Percentiles rank a stretch among this genome's conserved stretches.
Conservation (phyloP, 1,140 invertebrate genomes). For the Gyrodactylus salaris region DNA sequence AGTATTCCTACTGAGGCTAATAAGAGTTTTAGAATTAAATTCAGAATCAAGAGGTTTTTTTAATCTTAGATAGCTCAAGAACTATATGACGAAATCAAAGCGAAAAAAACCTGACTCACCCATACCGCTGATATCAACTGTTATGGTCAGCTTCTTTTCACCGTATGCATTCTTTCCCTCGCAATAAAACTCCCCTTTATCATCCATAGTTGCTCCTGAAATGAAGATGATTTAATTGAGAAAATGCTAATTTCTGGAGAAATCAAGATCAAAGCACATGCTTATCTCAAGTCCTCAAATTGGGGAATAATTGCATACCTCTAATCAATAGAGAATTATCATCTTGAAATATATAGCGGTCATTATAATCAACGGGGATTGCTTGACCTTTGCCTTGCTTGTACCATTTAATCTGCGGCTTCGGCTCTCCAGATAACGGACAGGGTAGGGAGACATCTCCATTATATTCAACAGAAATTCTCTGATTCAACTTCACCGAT, state of each 20-base stretch:
- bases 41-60: no score
- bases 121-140: background rate
- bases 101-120: background rate
- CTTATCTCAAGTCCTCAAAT: no score
- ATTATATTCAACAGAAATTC: background rate
- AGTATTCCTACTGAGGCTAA: no score
- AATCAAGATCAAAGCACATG: background rate
- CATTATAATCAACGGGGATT: background rate
- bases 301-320: background rate
- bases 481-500: background rate
- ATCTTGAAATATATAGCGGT: background rate
- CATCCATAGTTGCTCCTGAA: background rate
- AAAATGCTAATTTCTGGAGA: background rate
- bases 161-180: background rate
- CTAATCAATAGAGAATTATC: background rate
- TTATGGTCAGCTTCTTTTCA: background rate
- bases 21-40: no score
- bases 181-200: background rate
- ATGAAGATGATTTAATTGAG: background rate
- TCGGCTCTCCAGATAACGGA: constrained; percentile 15
- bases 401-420: constrained; percentile 15
- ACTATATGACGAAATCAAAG: background rate
- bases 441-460: constrained; percentile 16
- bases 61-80: background rate
- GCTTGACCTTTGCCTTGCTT: background rate